These are phyloP conservation scores for Arctia plantaginis DNA, from an alignment of 2,888 invertebrate species.

Conservation along the genomic window DNA sequence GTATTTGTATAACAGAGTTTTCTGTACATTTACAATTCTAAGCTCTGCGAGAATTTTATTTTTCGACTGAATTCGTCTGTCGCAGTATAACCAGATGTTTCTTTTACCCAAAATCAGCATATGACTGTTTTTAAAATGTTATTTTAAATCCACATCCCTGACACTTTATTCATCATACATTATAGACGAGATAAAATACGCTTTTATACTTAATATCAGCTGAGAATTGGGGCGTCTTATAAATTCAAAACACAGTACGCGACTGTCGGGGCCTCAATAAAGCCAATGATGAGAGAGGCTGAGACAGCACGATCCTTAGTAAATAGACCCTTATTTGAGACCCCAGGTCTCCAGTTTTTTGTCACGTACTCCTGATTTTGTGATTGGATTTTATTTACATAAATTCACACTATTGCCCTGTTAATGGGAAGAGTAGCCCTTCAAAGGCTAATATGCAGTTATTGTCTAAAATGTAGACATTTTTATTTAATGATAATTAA, in stretches of 20 bases:
- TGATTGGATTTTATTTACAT: constrained; percentile 49
- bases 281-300: constrained; percentile 40
- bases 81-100: constrained; percentile 10
- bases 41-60: constrained; percentile 5
- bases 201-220: constrained; percentile 13
- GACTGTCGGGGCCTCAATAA: constrained; percentile 45
- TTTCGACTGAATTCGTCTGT: constrained; percentile 10
- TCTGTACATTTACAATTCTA: constrained; percentile 21
- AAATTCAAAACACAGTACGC: constrained; percentile 33
- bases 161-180: neutral
- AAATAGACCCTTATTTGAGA: constrained; percentile 52
- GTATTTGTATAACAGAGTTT: constrained; percentile 16
- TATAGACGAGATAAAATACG: constrained; percentile 8
- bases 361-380: constrained; percentile 29
- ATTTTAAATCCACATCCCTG: neutral
- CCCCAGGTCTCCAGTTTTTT: constrained; percentile 35
- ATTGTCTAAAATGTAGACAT: neutral
- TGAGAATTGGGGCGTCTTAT: constrained; percentile 24
- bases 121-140: constrained; percentile 11
- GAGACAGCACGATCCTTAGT: constrained; percentile 45
- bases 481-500: too few relatives aligned
- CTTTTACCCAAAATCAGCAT: constrained; percentile 14
- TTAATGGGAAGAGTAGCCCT: neutral
- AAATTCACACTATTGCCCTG: constrained; percentile 19
- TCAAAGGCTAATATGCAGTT: neutral